These are phyloP conservation scores for Chitala chitala DNA, from an alignment of 2,113 vertebrate species.

Conservation along the genomic window DNA sequence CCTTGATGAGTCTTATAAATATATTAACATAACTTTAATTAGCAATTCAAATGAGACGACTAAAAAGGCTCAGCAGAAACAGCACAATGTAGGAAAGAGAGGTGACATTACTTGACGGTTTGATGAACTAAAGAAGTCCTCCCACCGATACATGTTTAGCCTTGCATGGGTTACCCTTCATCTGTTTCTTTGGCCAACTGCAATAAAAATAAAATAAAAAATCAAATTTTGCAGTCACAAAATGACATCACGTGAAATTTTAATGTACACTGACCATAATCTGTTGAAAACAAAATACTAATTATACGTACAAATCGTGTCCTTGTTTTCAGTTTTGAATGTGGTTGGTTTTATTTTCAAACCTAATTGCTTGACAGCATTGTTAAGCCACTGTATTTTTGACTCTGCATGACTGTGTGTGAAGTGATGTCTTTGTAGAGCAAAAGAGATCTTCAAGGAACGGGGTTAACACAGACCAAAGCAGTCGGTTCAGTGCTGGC, in stretches of 20 bases:
- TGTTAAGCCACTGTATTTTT: neutral
- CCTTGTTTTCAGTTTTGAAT: slow-evolving; percentile 56
- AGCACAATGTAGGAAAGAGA: slow-evolving; percentile 45
- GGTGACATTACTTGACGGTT: slow-evolving; percentile 56
- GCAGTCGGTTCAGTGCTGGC: neutral
- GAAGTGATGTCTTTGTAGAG: neutral
- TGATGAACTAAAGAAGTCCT: slow-evolving; percentile 62
- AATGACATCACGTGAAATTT: slow-evolving; percentile 69
- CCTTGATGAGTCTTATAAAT: slow-evolving; percentile 66
- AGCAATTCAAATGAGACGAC: slow-evolving; percentile 68
- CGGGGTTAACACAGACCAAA: neutral
- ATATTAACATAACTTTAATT: slow-evolving; percentile 75
- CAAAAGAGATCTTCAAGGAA: neutral
- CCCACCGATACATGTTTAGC: slow-evolving; percentile 54
- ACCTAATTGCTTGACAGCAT: neutral
- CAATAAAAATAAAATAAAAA: slow-evolving; percentile 46
- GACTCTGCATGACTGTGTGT: neutral
- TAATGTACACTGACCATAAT: slow-evolving; percentile 52
- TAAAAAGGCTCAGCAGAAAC: slow-evolving; percentile 68
- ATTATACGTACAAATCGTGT: slow-evolving; percentile 63
- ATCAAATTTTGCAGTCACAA: slow-evolving; percentile 68
- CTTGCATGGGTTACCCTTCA: slow-evolving; percentile 59
- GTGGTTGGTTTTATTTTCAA: neutral
- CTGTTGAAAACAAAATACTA: slow-evolving; percentile 54
- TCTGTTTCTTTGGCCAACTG: slow-evolving; percentile 52